Evolutionary conservation across 2,888 invertebrate species (phyloP).

Genomic region (Esperia sulphurella): DNA sequence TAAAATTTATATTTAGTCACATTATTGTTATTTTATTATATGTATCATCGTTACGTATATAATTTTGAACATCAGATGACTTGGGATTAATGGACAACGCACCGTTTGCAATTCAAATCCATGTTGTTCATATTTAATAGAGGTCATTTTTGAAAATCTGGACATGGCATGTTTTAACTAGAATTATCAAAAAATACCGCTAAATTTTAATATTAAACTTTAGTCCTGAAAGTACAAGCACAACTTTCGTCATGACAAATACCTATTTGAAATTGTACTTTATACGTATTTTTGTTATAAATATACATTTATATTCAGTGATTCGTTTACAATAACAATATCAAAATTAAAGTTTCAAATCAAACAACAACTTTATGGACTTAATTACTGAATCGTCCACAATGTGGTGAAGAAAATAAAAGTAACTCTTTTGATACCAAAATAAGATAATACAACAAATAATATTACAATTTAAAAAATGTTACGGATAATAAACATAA

Average conservation of each 20-base stretch:
- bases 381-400: conserved; percentile 57
- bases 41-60: conserved; percentile 79
- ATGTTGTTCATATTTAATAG: conserved; percentile 39
- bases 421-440: conserved; percentile 58
- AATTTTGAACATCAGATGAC: conserved; percentile 78
- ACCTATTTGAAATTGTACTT: conserved; percentile 75
- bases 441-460: conserved; percentile 73
- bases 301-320: conserved; percentile 47
- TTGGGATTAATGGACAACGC: conserved; percentile 50
- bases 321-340: conserved; percentile 47
- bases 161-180: conserved; percentile 63
- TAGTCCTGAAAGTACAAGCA: conserved; percentile 53
- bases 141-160: conserved; percentile 51
- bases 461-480: conserved; percentile 70
- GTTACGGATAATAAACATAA: conserved; percentile 72
- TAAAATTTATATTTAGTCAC: conserved; percentile 77
- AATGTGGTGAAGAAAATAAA: conserved; percentile 52
- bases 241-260: conserved; percentile 50
- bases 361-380: conserved; percentile 54
- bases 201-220: conserved; percentile 51
- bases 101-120: conserved; percentile 36
- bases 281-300: conserved; percentile 77
- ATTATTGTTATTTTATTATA: conserved; percentile 75
- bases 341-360: conserved; percentile 47
- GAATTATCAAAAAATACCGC: conserved; percentile 69